Base-by-base conservation (phyloP, 2,113 vertebrate genomes). In the Alectura lathami region DNA sequence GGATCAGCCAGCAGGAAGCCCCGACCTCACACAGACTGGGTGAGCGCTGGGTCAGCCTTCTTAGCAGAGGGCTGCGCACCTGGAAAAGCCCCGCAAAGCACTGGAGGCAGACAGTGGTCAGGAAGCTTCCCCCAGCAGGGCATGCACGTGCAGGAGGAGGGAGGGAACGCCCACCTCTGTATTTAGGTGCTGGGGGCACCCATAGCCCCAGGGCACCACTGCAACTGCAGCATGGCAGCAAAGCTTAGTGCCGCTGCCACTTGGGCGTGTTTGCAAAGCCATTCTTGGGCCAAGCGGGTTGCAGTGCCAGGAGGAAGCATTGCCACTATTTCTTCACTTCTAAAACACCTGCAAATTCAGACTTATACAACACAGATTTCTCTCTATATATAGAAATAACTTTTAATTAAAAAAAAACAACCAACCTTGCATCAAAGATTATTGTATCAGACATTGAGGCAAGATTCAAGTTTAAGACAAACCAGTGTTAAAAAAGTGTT, bases 401-500 rank as follows among this genome's bases (percentile, higher is more conserved):
- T 98, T 98, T 97, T 98, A 98, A 98, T 98, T 98, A 97, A 96
- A 97, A 96, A 96, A 96, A 88, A 0, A n/a, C n/a, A n/a, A n/a
- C n/a, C 88, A 92, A 97, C 96, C 95, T 98, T 97, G 98, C 96
- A 97, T 96, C 96, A 95, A 97, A 96, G 97, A 97, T 97, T 96
- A 97, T 96, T 96, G 69, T 97, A 96, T 97, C 93, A 96, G 97
- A 97, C 92, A 95, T 85, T 93, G 97, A 97, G 74, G 91, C 94
- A 98, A 98, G 95, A 97, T 97, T 97, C 95, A 96, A 97, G 88
- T 97, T 98, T 97, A 97, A 97, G 96, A 98, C 97, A 98, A 97
- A 97, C 94, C 96, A 97, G 89, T 94, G 68, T 97, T 98, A 97
- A 96, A 96, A 95, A 96, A 93, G 85, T 94, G 83, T 96, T 97